These are phyloP conservation scores for Corythornis madagascariensis DNA, from an alignment of 2,113 vertebrate genomes.

Conservation along the genomic window DNA sequence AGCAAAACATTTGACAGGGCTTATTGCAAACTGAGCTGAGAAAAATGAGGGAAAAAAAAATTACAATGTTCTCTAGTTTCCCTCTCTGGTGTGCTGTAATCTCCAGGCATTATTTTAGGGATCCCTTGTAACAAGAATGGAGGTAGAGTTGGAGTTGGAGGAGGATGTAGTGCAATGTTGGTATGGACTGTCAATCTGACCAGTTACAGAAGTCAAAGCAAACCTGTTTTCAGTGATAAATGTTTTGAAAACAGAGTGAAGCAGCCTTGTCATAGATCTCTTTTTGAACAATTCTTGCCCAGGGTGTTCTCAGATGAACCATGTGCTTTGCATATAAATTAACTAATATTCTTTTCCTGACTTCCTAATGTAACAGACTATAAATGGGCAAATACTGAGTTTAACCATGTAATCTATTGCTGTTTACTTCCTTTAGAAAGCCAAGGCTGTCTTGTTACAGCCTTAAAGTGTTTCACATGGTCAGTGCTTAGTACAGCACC, in stretches of 20 bases:
- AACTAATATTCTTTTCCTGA: background rate
- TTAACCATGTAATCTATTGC: background rate
- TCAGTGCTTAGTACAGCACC: background rate
- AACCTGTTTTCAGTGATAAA: background rate
- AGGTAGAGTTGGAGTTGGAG: background rate
- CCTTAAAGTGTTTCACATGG: background rate
- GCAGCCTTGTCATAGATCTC: background rate
- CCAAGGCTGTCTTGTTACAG: background rate
- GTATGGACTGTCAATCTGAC: background rate
- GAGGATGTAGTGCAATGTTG: background rate
- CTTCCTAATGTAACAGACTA: background rate
- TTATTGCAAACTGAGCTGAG: background rate
- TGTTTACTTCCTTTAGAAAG: background rate
- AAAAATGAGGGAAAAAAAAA: background rate
- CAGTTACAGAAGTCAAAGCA: background rate
- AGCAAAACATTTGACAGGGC: background rate
- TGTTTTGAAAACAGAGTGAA: background rate
- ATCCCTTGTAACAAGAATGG: background rate
- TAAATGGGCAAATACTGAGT: background rate
- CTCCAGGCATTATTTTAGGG: background rate
- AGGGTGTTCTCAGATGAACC: background rate
- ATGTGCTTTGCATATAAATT: background rate
- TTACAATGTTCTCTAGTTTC: background rate
- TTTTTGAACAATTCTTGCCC: background rate
- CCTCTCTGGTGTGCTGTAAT: background rate